Base-by-base conservation (phyloP, 2,113 vertebrate genomes). In the Thamnophis sirtalis region DNA sequence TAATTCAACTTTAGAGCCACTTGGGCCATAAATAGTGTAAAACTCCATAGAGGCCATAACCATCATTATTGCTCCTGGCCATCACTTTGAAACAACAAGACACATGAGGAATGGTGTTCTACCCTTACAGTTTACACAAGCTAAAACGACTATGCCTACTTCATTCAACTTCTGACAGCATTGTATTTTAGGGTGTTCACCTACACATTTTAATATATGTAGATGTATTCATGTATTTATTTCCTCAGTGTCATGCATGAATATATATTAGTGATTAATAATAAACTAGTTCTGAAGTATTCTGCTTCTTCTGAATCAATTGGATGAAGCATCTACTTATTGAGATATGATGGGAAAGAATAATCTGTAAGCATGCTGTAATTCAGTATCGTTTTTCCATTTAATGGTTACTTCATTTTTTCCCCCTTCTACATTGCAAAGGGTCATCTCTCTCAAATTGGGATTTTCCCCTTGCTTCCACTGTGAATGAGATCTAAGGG, bases 131-230 rank as follows among this genome's bases (percentile, higher is more conserved):
- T 49, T 58, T 95, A 91, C 93, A 38, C 48, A 85, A 87, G 58
- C 87, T 95, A 92, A 91, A 33, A 2, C 93, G 92, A 92, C 88
- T 90, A 56, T 9, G 86, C 93, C 93, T 21, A 88, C 4, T 94
- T 85, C 28, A 13, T 51, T 5, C 93, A 90, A 28, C 85, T 93
- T 92, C 24, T 92, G 56, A 4, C 86, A 84, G 51, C 38, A 89
- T 33, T 89, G 38, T 92, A 93, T 93, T 92, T n/a, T 19, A 68
- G 24, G 91, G 54, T 49, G 3, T 92, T 50, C 88, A 49, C 54
- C 13, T 91, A 33, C 38, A 80, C 5, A 38, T 51, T 73, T 56
- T 53, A 55, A 28, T 90, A 38, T 84, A 49, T 49, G 49, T 54
- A 91, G 91, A 95, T 90, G 56, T 90, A 80, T 85, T 86, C 86